Percentiles rank a stretch among this genome's conserved stretches.
These are phyloP conservation scores for Timandra comae DNA, from an alignment of 2,888 invertebrate species.

Conservation along the genomic window DNA sequence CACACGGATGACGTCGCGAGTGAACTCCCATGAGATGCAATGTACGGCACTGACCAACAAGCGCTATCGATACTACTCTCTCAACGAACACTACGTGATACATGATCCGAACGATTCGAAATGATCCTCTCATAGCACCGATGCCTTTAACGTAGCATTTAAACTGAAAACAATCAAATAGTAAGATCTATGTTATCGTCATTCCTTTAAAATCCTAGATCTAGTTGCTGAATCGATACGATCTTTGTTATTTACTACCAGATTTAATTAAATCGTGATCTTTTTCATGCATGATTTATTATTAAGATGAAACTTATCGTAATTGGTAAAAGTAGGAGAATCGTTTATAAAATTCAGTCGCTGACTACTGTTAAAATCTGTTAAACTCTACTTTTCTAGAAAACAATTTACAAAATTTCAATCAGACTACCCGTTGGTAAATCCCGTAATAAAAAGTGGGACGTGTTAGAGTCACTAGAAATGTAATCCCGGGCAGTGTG, in stretches of 20 bases:
- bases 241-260: too few species aligned
- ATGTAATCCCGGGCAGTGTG: constrained; percentile 52
- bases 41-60: constrained; percentile 44
- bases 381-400: constrained; percentile 63
- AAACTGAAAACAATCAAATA: constrained; percentile 18
- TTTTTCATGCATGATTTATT: constrained; percentile 49
- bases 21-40: constrained; percentile 36
- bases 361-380: constrained; percentile 67
- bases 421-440: constrained; percentile 40
- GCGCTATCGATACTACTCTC: constrained; percentile 58
- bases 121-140: constrained; percentile 63
- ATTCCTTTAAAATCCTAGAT: constrained; percentile 49
- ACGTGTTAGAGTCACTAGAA: constrained; percentile 37
- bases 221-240: constrained; percentile 14
- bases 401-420: constrained; percentile 62
- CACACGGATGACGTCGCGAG: constrained; percentile 53
- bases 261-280: constrained; percentile 33
- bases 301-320: constrained; percentile 57
- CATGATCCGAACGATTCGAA: constrained; percentile 48
- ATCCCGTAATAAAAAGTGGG: constrained; percentile 40
- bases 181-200: constrained; percentile 57
- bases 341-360: constrained; percentile 73
- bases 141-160: constrained; percentile 36
- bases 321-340: constrained; percentile 61
- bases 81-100: constrained; percentile 46